Evolutionary conservation across 2,888 invertebrate species (phyloP).

Genomic region (Anticlea derivata): DNA sequence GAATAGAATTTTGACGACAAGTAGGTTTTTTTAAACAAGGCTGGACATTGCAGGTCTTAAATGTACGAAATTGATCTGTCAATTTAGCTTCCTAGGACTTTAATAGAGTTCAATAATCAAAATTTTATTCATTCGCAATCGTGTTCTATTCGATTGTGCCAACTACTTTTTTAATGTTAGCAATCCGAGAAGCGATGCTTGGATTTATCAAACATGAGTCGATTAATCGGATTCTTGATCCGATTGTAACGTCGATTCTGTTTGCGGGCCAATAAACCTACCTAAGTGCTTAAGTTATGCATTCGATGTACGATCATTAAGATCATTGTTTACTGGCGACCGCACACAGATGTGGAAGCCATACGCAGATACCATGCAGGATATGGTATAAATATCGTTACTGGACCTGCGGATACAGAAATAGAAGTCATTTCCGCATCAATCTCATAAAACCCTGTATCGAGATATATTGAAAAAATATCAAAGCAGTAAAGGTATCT

Average conservation of each 20-base stretch:
- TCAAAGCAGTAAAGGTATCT: too few relatives aligned
- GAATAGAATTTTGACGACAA: too few relatives aligned
- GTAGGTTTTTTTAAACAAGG: too few relatives aligned
- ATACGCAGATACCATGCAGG: conserved; percentile 75
- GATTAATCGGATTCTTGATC: conserved; percentile 60
- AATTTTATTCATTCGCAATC: too few relatives aligned
- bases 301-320: conserved; percentile 66
- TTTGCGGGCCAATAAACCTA: conserved; percentile 70
- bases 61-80: too few relatives aligned
- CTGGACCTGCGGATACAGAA: conserved; percentile 48
- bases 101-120: too few relatives aligned
- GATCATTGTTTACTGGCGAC: conserved; percentile 77
- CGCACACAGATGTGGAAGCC: conserved; percentile 77
- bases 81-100: too few relatives aligned
- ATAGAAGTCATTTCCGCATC: conserved; percentile 39
- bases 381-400: conserved; percentile 76
- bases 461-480: too few relatives aligned
- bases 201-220: conserved; percentile 61
- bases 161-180: conserved; percentile 13
- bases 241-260: conserved; percentile 71
- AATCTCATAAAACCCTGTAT: conserved; percentile 37
- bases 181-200: conserved; percentile 50
- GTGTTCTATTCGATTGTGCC: background rate
- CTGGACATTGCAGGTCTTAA: too few relatives aligned
- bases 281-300: conserved; percentile 72